A percentile compares a stretch with the other conserved stretches of the same genome.
These are phyloP conservation scores for Acipenser ruthenus DNA, from an alignment of 2,797 vertebrate genomes.

Conservation along the genomic window DNA sequence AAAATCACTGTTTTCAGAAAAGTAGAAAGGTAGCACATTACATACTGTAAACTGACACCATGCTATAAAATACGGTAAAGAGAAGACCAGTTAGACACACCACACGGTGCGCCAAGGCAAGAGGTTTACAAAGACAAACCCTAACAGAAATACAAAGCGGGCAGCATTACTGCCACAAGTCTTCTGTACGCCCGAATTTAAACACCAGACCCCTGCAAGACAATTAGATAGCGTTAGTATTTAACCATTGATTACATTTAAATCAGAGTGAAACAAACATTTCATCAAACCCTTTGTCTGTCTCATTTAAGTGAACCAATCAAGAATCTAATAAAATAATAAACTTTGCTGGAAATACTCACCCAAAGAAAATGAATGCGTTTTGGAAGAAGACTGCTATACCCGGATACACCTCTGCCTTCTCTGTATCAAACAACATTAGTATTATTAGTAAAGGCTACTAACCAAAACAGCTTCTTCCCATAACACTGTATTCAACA, in stretches of 20 bases:
- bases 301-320: background rate
- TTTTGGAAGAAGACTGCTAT: conserved; percentile 98
- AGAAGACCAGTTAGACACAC: too few species aligned
- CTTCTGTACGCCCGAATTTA: conserved; percentile 96
- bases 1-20: background rate
- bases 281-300: background rate
- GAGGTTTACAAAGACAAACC: background rate
- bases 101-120: background rate
- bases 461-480: too few species aligned
- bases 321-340: background rate
- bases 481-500: too few species aligned
- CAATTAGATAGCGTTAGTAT: conserved; percentile 3
- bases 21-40: conserved; percentile 18
- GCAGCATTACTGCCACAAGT: conserved; percentile 82
- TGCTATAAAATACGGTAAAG: background rate
- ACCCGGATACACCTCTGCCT: conserved; percentile 77
- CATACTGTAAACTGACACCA: background rate
- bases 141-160: background rate
- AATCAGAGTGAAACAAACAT: background rate
- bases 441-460: background rate
- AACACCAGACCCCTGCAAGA: conserved; percentile 84
- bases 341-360: conserved; percentile 39
- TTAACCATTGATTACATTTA: background rate
- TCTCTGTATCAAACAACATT: conserved; percentile 53
- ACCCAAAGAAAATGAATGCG: conserved; percentile 99